These are phyloP conservation scores for Anas acuta DNA, from an alignment of 2,797 vertebrate species.

Conservation along the genomic window DNA sequence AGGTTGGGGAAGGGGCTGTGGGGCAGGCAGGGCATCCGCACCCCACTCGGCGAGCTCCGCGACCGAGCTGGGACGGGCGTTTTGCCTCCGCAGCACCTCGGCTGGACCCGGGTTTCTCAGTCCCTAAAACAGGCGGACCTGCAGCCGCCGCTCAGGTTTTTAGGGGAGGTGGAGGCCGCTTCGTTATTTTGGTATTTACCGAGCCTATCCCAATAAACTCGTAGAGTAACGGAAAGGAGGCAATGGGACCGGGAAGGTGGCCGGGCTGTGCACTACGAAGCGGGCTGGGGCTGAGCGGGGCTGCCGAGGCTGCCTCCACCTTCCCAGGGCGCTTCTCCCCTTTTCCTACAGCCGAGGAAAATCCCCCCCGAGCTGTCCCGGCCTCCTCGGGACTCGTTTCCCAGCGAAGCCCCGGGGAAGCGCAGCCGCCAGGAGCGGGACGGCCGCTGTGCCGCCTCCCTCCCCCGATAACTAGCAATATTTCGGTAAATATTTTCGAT, in stretches of 20 bases:
- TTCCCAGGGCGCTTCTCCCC: background rate
- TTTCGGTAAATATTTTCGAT: slow-evolving; percentile 57
- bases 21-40: background rate
- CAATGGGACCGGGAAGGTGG: fast-evolving
- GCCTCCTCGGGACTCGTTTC: background rate
- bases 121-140: background rate
- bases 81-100: background rate
- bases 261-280: background rate
- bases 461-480: slow-evolving; percentile 61
- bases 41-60: background rate
- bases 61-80: fast-evolving
- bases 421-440: background rate
- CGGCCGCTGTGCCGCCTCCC: background rate
- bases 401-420: background rate
- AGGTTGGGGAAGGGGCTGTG: background rate
- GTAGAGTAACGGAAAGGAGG: background rate
- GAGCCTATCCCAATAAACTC: background rate
- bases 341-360: background rate
- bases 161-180: fast-evolving
- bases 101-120: background rate
- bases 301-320: background rate
- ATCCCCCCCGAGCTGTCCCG: background rate
- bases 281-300: too few species aligned
- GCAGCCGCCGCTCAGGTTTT: background rate
- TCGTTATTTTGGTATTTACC: background rate